Evolutionary conservation across 2,888 invertebrate genomes (phyloP).

Genomic region (Syrphus vitripennis): DNA sequence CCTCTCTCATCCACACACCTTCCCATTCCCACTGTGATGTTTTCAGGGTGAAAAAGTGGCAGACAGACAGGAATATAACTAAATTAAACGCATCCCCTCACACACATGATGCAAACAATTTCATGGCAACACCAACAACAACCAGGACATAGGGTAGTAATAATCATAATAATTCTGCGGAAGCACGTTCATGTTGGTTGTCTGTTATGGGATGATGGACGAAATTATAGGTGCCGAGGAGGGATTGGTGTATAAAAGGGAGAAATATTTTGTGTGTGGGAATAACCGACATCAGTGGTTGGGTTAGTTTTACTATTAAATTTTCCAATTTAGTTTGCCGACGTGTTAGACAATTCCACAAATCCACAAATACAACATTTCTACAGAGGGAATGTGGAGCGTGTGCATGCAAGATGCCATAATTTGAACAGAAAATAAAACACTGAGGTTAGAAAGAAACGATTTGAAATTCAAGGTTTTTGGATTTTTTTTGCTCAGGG

Average conservation of each 20-base stretch:
- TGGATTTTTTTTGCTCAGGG: too few species aligned
- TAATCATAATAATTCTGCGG: slow-evolving; percentile 71
- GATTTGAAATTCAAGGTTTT: too few species aligned
- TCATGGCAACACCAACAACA: slow-evolving; percentile 64
- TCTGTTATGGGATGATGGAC: slow-evolving; percentile 27
- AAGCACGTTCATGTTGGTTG: slow-evolving; percentile 62
- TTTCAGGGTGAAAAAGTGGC: slow-evolving; percentile 1
- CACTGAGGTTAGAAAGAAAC: slow-evolving; percentile 8
- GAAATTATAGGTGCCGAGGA: neutral
- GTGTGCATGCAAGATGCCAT: slow-evolving; percentile 60
- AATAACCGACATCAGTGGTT: slow-evolving; percentile 50
- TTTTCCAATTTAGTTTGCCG: slow-evolving; percentile 71
- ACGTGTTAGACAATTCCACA: slow-evolving; percentile 69
- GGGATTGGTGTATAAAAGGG: neutral
- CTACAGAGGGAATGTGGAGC: slow-evolving; percentile 48
- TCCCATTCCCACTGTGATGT: neutral
- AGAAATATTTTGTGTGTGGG: neutral
- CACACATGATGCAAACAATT: slow-evolving; percentile 68
- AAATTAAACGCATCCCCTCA: slow-evolving; percentile 71
- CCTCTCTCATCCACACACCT: neutral
- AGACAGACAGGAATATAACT: slow-evolving; percentile 59
- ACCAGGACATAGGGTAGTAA: too few species aligned
- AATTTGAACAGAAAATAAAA: slow-evolving; percentile 34
- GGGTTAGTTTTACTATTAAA: slow-evolving; percentile 69
- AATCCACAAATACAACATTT: slow-evolving; percentile 68